Base-by-base conservation (phyloP, 2,113 vertebrate genomes). In the Otolemur garnettii region DNA sequence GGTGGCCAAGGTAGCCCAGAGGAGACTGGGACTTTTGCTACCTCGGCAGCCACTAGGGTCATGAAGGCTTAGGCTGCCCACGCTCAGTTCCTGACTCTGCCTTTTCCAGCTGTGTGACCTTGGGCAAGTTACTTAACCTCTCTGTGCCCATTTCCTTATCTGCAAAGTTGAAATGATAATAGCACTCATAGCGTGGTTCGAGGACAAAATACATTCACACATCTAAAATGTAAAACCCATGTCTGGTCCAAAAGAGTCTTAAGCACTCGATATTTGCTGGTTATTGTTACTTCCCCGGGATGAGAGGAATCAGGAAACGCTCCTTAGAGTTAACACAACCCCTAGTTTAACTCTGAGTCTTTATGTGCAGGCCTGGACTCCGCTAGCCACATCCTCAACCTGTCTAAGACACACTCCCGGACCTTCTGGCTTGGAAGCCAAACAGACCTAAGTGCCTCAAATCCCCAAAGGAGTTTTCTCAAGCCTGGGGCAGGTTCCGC, bases 41-140 rank as follows among this genome's bases (percentile, higher is more conserved):
- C 2, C 33, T 4, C 38, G 45, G 69, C 3, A 1, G 22, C 62
- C 2, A 0, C 5, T 35, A 78, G 4, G 0, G 18, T n/a, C n/a
- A 30, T n/a, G 1, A 24, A 66, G 66, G 19, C 62, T 57, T 26
- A 0, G 72, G 57, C 10, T 1, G 18, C 53, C 77, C 28, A 10
- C 7, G 35, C 19, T 80, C 81, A 38, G n/a, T 30, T 7, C 42
- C 59, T 5, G 9, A 19, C 24, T 50, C 62, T 4, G 84, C 84
- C 72, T 75, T 53, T 71, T 66, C 64, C 15, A 21, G 83, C 87
- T 87, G 74, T 79, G 75, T 72, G 87, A 35, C 62, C 59, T 60
- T 2, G 14, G 53, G 33, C 15, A 11, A 38, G 59, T 33, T 38
- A n/a, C 79, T 50, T n/a, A 62, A 42, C 84, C 94, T 96, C 79